Conservation (phyloP, 53 echinoderm and acorn worm genomes). For the Apostichopus leukothele region DNA sequence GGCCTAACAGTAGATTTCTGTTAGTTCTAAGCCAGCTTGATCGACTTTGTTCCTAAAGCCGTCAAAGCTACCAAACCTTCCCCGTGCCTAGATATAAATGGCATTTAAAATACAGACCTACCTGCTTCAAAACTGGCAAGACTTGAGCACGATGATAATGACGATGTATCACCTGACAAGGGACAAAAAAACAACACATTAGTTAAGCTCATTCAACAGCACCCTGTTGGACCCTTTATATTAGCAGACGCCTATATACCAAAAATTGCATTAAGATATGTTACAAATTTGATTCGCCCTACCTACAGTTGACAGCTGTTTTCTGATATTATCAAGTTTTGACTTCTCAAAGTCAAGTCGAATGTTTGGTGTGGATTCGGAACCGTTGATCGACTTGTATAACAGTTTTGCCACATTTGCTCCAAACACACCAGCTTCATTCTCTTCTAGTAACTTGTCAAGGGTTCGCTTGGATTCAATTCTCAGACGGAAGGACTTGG, state of each 20-base stretch:
- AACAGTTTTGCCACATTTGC: background rate
- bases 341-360: background rate
- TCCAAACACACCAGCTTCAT: background rate
- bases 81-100: background rate
- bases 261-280: background rate
- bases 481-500: background rate
- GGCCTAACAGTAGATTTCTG: background rate
- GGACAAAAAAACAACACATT: background rate
- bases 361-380: background rate
- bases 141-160: background rate
- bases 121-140: background rate
- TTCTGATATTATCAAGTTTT: background rate
- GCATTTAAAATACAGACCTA: background rate
- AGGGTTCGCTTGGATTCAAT: background rate
- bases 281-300: background rate
- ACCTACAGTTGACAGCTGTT: background rate
- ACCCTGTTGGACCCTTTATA: background rate
- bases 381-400: background rate
- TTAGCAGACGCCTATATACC: background rate
- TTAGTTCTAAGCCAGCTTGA: background rate
- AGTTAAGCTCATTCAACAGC: background rate
- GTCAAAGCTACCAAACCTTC: background rate
- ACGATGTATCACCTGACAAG: background rate
- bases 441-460: background rate
- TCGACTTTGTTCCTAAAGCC: background rate